phyloP scores from a whole-genome alignment of 2,113 vertebrate species.

The Lycocorax pyrrhopterus region DNA sequence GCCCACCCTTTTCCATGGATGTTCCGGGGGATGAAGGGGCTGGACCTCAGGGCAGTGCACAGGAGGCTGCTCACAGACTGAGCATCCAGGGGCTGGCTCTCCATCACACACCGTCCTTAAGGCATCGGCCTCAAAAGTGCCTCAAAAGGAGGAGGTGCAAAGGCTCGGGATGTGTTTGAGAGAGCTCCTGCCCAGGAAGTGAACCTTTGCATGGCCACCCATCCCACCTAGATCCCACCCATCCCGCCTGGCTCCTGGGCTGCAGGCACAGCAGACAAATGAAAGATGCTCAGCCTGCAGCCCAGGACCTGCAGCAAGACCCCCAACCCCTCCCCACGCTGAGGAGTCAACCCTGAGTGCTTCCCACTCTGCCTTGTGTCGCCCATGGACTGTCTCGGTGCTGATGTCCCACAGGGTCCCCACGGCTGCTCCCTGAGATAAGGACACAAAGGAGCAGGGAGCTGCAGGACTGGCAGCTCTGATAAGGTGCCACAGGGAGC shows the following conservation, averaged over 20 bases:
- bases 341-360: accelerated
- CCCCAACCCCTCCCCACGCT: accelerated
- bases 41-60: neutral
- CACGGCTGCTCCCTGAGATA: neutral
- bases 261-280: accelerated
- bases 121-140: neutral
- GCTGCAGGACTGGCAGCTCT: neutral
- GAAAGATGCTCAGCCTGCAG: neutral
- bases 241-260: neutral
- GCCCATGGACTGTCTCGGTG: accelerated
- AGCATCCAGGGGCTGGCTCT: neutral
- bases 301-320: neutral
- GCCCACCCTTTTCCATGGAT: accelerated
- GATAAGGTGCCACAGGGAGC: neutral
- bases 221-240: neutral
- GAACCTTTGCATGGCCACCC: neutral
- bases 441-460: neutral
- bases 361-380: accelerated
- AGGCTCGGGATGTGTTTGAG: neutral
- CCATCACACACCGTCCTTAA: accelerated
- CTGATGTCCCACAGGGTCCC: accelerated
- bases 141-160: neutral
- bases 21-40: accelerated
- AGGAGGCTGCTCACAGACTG: neutral
- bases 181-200: neutral